phyloP scores from a whole-genome alignment of 2,113 vertebrate genomes.

The Acanthisitta chloris region DNA sequence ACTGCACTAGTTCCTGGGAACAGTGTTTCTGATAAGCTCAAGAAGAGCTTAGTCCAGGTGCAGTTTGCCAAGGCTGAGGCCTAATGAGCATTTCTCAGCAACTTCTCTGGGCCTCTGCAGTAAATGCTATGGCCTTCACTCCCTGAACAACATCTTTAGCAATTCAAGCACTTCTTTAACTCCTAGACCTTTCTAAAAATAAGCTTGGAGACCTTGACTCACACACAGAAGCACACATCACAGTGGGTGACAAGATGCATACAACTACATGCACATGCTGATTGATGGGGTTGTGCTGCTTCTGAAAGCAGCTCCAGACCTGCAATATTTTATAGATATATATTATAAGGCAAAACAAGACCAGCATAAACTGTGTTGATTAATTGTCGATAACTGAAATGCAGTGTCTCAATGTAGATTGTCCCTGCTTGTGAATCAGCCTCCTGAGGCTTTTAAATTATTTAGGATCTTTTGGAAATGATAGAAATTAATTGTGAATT shows the following conservation, averaged over 20 bases:
- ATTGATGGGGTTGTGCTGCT: background rate
- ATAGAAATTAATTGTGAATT: background rate
- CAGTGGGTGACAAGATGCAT: background rate
- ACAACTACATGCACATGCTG: accelerated
- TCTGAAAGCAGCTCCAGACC: background rate
- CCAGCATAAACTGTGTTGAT: background rate
- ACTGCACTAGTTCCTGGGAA: no score
- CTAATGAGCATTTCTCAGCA: no score
- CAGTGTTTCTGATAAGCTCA: no score
- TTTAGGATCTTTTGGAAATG: background rate
- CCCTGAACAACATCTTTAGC: background rate
- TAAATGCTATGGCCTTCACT: background rate
- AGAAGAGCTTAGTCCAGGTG: no score
- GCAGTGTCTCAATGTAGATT: background rate
- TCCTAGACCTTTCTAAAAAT: background rate
- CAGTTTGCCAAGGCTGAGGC: no score
- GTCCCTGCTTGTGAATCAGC: background rate
- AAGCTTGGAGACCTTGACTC: background rate
- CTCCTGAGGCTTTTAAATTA: slow-evolving; percentile 1
- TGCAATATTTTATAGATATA: background rate
- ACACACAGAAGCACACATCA: accelerated
- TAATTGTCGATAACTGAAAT: background rate
- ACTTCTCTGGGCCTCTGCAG: no score
- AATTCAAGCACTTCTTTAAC: background rate
- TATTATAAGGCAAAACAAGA: background rate